Evolutionary conservation across 1,140 invertebrate genomes (phyloP), one percentile per base, ranked within the genome.

Genomic region (Holcopasites calliopsidis): DNA sequence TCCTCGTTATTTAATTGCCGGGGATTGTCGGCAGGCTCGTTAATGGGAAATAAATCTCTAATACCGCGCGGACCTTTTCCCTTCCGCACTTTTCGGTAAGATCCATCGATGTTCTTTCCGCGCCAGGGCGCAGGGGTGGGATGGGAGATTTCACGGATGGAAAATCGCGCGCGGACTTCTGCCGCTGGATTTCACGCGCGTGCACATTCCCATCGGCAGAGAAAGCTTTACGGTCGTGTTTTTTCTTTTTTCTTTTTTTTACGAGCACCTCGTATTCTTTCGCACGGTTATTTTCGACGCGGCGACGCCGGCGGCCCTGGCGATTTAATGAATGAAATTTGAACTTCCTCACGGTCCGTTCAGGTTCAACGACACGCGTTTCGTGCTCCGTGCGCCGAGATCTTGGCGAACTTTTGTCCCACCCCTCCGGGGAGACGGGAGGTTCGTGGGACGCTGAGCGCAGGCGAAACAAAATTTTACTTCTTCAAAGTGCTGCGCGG

Each of bases 321-420:
- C 58, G 44, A 77, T 77, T 77, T 77, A 73, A 77, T 77, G 75
- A 77, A 77, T 77, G 75, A 77, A 77, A 77, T 76, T 76, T 71
- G 47, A 64, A 77, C 68, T 64, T 71, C 58, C 50, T 55, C 69
- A 49, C 40, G 74, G n/a, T 6, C 26, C 7, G 33, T 13, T 16
- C 23, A 52, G 42, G 75, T 72, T 77, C 75, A 77, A 77, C 60
- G 75, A 64, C 75, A 77, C 68, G 0, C 21, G 38, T 40, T 47
- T 42, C 28, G 26, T 10, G 57, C 35, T 31, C 31, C 28, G 40
- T 6, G 42, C 10, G 26, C 26, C 3, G n/a, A 44, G 4, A 26
- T 52, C 23, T 47, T n/a, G 16, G 40, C 6, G 13, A n/a, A n/a
- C 18, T 11, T 28, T 40, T 18, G 8, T 4, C 2, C 7, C 35